Evolutionary conservation across 2,113 vertebrate species (phyloP).

Genomic region (Nicator chloris): DNA sequence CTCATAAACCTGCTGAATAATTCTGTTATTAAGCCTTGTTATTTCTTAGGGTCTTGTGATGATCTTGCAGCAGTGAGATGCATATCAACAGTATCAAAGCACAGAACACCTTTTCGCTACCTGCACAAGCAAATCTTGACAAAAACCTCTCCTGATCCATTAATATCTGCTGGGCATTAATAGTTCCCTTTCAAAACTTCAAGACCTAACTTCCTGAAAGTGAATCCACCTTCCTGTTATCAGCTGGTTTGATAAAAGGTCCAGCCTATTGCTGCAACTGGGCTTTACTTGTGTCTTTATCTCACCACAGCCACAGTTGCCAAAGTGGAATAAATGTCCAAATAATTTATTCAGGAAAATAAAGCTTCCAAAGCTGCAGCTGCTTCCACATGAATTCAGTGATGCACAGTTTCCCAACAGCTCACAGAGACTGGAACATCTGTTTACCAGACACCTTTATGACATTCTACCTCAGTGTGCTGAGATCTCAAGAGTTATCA

Average conservation of each 20-base stretch:
- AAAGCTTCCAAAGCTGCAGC: slow-evolving; percentile 2
- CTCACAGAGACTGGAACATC: slow-evolving; percentile 36
- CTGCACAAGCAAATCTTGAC: background rate
- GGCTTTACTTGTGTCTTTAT: background rate
- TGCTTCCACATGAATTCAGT: background rate
- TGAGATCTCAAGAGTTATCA: slow-evolving; percentile 16
- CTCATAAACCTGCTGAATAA: background rate
- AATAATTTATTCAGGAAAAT: background rate
- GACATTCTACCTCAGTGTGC: background rate
- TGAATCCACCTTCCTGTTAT: background rate
- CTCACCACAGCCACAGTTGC: background rate
- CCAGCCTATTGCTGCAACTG: background rate
- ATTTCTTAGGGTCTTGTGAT: background rate
- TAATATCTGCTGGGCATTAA: background rate
- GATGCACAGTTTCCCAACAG: background rate
- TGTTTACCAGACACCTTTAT: slow-evolving; percentile 57
- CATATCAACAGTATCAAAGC: background rate
- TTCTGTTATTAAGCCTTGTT: background rate
- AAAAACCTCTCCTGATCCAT: background rate
- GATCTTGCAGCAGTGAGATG: background rate
- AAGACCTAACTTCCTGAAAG: background rate
- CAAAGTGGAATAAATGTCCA: background rate
- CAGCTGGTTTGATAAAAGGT: background rate
- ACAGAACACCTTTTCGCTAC: background rate
- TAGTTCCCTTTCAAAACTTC: background rate